Evolutionary conservation across 1,140 invertebrate genomes (phyloP).

Genomic region (Zaprionus vittiger): DNA sequence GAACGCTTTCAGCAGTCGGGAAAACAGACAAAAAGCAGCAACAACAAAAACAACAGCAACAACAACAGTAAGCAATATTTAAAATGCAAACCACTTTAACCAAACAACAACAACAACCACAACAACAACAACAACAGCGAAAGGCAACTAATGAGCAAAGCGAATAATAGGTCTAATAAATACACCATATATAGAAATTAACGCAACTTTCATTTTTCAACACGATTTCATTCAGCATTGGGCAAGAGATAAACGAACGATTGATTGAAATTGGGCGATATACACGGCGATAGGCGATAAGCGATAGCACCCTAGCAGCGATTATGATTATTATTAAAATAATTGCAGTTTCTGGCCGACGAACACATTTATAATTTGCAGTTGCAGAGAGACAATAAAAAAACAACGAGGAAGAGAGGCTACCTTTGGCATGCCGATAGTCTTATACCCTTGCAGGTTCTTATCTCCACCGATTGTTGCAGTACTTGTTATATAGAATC

Average conservation of each 20-base stretch:
- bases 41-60: conserved; percentile 4
- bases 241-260: not conserved
- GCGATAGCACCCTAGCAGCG: not conserved
- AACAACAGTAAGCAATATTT: conserved; percentile 16
- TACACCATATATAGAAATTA: conserved; percentile 21
- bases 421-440: no score
- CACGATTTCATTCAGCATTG: conserved; percentile 26
- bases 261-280: not conserved
- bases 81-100: conserved; percentile 40
- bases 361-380: not conserved
- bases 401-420: not conserved
- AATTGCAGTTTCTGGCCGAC: not conserved
- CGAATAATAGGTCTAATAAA: conserved; percentile 41
- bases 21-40: conserved; percentile 25
- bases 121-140: conserved; percentile 10
- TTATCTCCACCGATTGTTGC: no score
- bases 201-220: conserved; percentile 43
- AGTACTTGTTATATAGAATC: no score
- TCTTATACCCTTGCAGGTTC: no score
- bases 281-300: conserved; percentile 11
- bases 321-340: not conserved
- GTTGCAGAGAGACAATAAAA: not conserved
- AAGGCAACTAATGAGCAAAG: conserved; percentile 21
- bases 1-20: conserved; percentile 27
- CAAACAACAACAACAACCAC: conserved; percentile 24